These are phyloP conservation scores for Phaethon lepturus DNA, from an alignment of 2,113 vertebrate species.

Conservation along the genomic window DNA sequence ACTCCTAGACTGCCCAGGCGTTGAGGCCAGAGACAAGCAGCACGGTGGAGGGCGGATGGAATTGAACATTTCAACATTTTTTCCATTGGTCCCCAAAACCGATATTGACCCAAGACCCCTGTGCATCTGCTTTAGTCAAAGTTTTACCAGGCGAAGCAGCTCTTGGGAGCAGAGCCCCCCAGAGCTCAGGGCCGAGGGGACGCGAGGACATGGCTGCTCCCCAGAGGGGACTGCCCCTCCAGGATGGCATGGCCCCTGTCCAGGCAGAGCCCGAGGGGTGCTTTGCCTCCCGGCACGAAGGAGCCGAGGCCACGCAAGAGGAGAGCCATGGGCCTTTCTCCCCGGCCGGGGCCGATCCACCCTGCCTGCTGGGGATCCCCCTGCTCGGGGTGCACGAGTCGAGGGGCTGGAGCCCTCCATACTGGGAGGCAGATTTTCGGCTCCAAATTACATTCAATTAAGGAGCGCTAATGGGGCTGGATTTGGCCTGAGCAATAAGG, in stretches of 20 bases:
- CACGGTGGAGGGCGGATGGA: slow-evolving; percentile 75
- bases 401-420: slow-evolving; percentile 67
- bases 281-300: slow-evolving; percentile 45
- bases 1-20: slow-evolving; percentile 80
- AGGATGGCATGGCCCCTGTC: slow-evolving; percentile 65
- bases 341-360: neutral
- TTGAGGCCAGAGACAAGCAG: slow-evolving; percentile 81
- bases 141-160: slow-evolving; percentile 80
- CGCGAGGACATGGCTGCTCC: slow-evolving; percentile 72
- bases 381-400: neutral
- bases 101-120: slow-evolving; percentile 83
- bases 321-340: slow-evolving; percentile 53
- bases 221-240: slow-evolving; percentile 72
- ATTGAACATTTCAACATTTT: slow-evolving; percentile 82
- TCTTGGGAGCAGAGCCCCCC: slow-evolving; percentile 71
- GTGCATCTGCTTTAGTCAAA: slow-evolving; percentile 78
- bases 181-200: slow-evolving; percentile 73
- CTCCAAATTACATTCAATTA: slow-evolving; percentile 82
- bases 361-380: neutral
- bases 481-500: slow-evolving; percentile 76
- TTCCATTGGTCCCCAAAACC: slow-evolving; percentile 83
- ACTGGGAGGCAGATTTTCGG: slow-evolving; percentile 62
- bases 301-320: slow-evolving; percentile 61
- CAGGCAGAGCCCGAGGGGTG: slow-evolving; percentile 64
- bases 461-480: slow-evolving; percentile 76